Evolutionary conservation across 2,888 invertebrate species (phyloP).

Genomic region (Drosophila demipolita): DNA sequence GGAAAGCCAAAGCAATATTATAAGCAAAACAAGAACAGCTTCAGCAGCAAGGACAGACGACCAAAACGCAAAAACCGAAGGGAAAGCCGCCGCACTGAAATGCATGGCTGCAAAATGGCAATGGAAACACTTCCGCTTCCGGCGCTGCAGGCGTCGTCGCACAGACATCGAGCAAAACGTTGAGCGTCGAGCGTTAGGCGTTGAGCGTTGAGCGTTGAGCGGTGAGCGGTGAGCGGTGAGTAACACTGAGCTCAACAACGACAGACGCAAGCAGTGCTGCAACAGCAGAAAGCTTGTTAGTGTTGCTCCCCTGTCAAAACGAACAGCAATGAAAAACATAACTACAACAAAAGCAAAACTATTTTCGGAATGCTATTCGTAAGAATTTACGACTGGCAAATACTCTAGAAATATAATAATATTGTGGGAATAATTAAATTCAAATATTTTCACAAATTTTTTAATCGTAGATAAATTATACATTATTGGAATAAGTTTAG

Average conservation of each 20-base stretch:
- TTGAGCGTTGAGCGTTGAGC: background rate
- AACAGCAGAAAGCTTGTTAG: conserved; percentile 79
- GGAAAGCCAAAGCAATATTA: conserved; percentile 78
- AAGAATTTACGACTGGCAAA: background rate
- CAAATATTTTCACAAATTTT: background rate
- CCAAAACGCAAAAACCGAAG: conserved; percentile 53
- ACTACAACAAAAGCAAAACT: conserved; percentile 16
- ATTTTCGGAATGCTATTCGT: conserved; percentile 10
- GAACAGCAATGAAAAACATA: conserved; percentile 15
- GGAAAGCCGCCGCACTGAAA: conserved; percentile 46
- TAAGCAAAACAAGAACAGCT: conserved; percentile 44
- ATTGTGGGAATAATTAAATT: background rate
- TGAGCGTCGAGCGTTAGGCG: conserved; percentile 35
- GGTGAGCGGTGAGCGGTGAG: conserved; percentile 32
- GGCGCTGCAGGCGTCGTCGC: conserved; percentile 70
- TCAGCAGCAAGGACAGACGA: conserved; percentile 32
- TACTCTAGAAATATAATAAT: background rate
- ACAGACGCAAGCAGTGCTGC: conserved; percentile 33
- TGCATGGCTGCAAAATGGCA: conserved; percentile 75
- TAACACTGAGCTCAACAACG: conserved; percentile 67
- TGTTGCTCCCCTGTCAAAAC: conserved; percentile 57
- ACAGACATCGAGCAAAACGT: conserved; percentile 70
- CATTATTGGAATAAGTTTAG: background rate
- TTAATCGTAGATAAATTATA: background rate
- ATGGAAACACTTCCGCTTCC: conserved; percentile 81